Conservation (phyloP, 2,888 invertebrate species). For the Drosophila buzzatii region DNA sequence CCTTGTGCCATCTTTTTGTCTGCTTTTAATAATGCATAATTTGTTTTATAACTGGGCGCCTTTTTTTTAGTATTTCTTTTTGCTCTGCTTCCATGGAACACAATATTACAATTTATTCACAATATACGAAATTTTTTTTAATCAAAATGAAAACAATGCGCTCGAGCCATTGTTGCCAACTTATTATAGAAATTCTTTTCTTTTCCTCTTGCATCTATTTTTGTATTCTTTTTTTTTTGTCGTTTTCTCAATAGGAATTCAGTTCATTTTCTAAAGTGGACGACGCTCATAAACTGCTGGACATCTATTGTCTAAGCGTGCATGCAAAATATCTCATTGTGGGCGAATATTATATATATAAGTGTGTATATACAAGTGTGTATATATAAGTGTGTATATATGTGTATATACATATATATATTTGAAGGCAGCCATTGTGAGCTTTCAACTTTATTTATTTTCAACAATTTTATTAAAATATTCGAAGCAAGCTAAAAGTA, state of each 20-base stretch:
- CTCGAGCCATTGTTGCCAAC: constrained; percentile 61
- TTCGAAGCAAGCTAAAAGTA: neutral
- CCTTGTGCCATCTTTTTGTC: constrained; percentile 49
- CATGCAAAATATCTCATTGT: constrained; percentile 36
- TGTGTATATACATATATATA: neutral
- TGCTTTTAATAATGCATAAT: constrained; percentile 79
- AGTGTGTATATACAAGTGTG: too few relatives aligned
- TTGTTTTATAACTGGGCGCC: constrained; percentile 72
- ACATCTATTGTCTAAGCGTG: constrained; percentile 56
- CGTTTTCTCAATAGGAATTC: constrained; percentile 17
- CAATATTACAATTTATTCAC: constrained; percentile 68
- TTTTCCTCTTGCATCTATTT: constrained; percentile 31
- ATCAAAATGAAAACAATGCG: constrained; percentile 77
- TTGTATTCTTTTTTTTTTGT: constrained; percentile 21
- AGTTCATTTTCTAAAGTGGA: constrained; percentile 65
- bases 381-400: too few relatives aligned
- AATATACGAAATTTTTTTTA: constrained; percentile 63
- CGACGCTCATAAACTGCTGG: constrained; percentile 23
- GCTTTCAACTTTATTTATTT: neutral
- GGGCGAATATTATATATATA: neutral
- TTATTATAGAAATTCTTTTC: constrained; percentile 68
- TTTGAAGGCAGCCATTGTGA: neutral
- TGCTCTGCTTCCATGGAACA: constrained; percentile 13
- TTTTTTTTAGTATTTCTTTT: constrained; percentile 7
- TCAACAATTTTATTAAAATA: neutral